Evolutionary conservation across 2,113 vertebrate genomes (phyloP).

Genomic region (Nothoprocta perdicaria): DNA sequence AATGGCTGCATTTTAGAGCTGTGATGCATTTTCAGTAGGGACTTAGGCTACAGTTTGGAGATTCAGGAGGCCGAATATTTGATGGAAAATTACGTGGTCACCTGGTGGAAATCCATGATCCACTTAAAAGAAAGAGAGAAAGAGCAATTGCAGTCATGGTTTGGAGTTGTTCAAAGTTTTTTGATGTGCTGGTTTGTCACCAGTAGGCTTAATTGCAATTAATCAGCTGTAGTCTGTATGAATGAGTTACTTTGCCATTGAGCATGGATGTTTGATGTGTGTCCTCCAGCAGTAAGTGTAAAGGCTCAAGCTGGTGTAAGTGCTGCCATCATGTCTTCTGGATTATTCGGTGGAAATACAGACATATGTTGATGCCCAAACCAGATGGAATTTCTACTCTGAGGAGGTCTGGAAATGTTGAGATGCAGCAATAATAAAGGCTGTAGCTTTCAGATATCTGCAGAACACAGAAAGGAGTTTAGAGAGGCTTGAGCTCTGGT

Average conservation of each 20-base stretch:
- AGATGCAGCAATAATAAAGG: neutral
- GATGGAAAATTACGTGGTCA: neutral
- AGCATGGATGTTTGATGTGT: neutral
- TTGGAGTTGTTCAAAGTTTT: neutral
- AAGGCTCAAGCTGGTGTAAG: neutral
- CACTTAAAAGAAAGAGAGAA: neutral
- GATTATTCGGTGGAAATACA: neutral
- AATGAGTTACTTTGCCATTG: neutral
- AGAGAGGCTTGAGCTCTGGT: neutral
- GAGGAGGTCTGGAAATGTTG: neutral
- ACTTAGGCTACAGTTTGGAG: neutral
- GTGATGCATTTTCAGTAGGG: neutral
- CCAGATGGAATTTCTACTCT: neutral
- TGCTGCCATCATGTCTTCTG: neutral
- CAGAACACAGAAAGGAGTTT: too few relatives aligned
- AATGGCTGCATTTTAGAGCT: neutral
- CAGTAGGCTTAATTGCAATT: neutral
- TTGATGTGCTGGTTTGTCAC: neutral
- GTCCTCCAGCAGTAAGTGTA: neutral
- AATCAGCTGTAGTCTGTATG: neutral
- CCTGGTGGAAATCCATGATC: neutral
- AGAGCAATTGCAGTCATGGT: neutral
- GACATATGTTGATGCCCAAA: neutral
- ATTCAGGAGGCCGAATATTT: neutral
- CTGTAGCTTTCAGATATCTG: neutral